Base-by-base conservation (phyloP, 2,888 invertebrate genomes). In the Hypolimnas misippus region DNA sequence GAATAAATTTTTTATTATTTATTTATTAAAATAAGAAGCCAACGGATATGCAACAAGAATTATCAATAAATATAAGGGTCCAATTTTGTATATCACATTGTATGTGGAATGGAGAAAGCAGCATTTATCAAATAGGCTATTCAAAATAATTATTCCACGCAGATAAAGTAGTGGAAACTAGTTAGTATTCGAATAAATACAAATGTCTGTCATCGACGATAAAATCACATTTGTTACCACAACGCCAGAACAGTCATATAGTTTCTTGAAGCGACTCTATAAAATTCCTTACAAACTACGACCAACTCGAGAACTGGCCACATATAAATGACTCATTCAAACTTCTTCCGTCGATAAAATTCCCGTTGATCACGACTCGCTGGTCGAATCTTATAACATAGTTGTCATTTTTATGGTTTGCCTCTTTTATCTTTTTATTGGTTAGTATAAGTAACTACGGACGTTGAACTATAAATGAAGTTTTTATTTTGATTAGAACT, bases 301-400 rank as follows among this genome's bases (percentile, higher is more conserved):
- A 46, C 21, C 16, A 61, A 66, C 55, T 62, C 44, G 38, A 49
- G 53, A 62, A 40, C 46, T 62, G 52, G 55, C 61, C 55, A 57
- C 31, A 64, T 61, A 64, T 60, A 58, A 66, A 65, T 53, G 58
- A 52, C 50, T 62, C 60, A 46, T 63, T 57, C 38, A 51, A 58
- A 54, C 49, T 63, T 60, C 40, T 64, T 42, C 40, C 25, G 3
- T 40, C n/a, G n/a, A n/a, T n/a, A n/a, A 65, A 61, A 51, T 53
- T 42, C 21, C 31, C 29, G 46, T 50, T 33, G 51, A 33, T 6
- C 17, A 19, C 40, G 21, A 46, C 6, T 25, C 21, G 61, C n/a
- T n/a, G n/a, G 54, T 57, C 61, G 25, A 57, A 57, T 61, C 57
- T 59, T 46, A 58, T 35, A 54, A 57, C 31, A 46, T 35, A 46